These are phyloP conservation scores for Chydorus sphaericus DNA, from an alignment of 2,888 invertebrate species.

Conservation along the genomic window DNA sequence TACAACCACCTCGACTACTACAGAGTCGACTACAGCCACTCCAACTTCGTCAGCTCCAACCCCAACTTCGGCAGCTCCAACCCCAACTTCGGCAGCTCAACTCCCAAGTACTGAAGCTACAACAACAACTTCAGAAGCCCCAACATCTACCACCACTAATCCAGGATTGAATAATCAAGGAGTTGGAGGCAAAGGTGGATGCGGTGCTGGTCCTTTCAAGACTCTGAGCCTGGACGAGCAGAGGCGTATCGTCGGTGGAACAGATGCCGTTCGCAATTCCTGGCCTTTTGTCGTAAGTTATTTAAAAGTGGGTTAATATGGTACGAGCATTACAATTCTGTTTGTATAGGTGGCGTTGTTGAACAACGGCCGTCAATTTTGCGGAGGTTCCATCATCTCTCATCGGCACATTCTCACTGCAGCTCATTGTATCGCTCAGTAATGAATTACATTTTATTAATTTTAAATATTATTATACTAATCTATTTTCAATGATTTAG, in stretches of 20 bases:
- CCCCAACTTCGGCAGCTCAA: background rate
- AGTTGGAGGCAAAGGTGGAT: background rate
- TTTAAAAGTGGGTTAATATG: background rate
- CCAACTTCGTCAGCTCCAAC: slow-evolving; percentile 10
- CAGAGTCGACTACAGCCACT: slow-evolving; percentile 14
- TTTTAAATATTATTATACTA: background rate
- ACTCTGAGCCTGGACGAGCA: slow-evolving; percentile 60
- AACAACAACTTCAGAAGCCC: slow-evolving; percentile 14
- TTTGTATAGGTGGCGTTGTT: slow-evolving; percentile 50
- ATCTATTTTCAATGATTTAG: background rate
- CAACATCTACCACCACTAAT: slow-evolving; percentile 16
- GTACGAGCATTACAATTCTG: background rate
- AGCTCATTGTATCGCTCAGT: slow-evolving; percentile 81
- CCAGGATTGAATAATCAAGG: slow-evolving; percentile 13
- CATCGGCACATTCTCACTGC: slow-evolving; percentile 62
- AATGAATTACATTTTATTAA: slow-evolving; percentile 23
- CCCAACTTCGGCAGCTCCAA: background rate
- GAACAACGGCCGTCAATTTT: slow-evolving; percentile 63
- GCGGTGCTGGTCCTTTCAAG: slow-evolving; percentile 23
- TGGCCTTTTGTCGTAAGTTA: slow-evolving; percentile 53
- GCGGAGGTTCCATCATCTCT: slow-evolving; percentile 73
- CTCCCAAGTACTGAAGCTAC: slow-evolving; percentile 15
- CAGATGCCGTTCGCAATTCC: slow-evolving; percentile 61
- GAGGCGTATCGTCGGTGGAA: slow-evolving; percentile 74
- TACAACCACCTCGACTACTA: slow-evolving; percentile 14